Conservation (phyloP, 1,140 invertebrate species). For the Nasonia vitripennis region DNA sequence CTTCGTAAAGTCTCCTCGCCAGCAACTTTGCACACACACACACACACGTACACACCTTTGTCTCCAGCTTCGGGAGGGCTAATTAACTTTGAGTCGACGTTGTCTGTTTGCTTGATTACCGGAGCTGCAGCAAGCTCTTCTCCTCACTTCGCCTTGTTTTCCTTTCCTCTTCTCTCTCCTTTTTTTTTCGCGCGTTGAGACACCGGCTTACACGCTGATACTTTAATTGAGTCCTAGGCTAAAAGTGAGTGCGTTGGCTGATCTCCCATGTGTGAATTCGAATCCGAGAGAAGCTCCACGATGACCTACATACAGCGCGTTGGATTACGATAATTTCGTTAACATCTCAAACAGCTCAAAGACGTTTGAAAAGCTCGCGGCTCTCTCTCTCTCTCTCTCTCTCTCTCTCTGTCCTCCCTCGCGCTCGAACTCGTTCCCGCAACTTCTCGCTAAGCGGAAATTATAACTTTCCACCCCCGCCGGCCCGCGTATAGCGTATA, state of each 20-base stretch:
- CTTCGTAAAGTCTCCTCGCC: not conserved
- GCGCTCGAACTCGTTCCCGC: not conserved
- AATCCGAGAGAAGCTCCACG: too few relatives aligned
- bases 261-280: too few relatives aligned
- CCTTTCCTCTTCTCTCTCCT: constrained; percentile 1
- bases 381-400: not conserved
- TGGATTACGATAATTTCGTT: not conserved
- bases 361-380: not conserved
- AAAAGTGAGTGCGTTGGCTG: too few relatives aligned
- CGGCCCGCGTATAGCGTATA: too few relatives aligned
- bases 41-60: not conserved
- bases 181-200: not conserved
- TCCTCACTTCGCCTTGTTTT: constrained; percentile 7
- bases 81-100: constrained; percentile 38
- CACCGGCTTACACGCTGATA: constrained; percentile 9
- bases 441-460: not conserved
- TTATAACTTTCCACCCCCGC: not conserved
- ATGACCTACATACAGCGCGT: too few relatives aligned
- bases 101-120: constrained; percentile 9
- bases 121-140: not conserved
- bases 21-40: not conserved
- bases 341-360: too few relatives aligned
- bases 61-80: not conserved
- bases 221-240: constrained; percentile 15
- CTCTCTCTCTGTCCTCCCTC: not conserved